Base-by-base conservation (phyloP, 1,140 invertebrate species). In the Andrena cerasifolii region DNA sequence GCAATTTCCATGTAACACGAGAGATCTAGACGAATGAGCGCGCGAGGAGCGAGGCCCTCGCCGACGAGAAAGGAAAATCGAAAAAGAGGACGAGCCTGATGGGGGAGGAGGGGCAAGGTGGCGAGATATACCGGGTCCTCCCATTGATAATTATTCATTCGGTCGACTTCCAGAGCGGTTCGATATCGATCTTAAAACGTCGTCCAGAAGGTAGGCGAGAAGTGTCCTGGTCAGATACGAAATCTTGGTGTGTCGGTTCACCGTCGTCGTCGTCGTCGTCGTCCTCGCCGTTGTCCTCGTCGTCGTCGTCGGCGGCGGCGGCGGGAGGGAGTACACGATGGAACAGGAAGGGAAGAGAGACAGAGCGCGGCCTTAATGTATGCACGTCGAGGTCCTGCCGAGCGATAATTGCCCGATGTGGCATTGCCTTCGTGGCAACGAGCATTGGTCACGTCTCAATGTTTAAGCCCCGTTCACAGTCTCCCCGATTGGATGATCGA, bases 351-450 rank as follows among this genome's bases (percentile, higher is more conserved):
- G 33, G 53, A 59, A 65, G 70, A 73, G 80, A 43, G 73, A 81
- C 49, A 51, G 63, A 65, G 65, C 59, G n/a, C 59, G 36, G 72
- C 28, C 85, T 88, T 91, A 90, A 91, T 91, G 79, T 91, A 90
- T 91, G 89, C 89, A 75, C 83, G 88, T 72, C 86, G 84, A 85
- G 87, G 83, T 80, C 88, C 86, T 80, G 86, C 77, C 81, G 85
- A 87, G 88, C 89, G 90, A 91, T 91, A 91, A 91, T 91, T 91
- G 90, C 89, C 90, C 88, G 85, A 90, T 88, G 88, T 87, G 85
- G 86, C 84, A 87, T 87, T 88, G 87, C 83, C 87, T 86, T 86
- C 83, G 83, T 86, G 81, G 76, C 84, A 86, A 88, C 82, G 78
- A 86, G 79, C 82, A 79, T 76, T 83, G 80, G 81, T 90, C 88